These are phyloP conservation scores for Crocodylus rhombifer DNA, from an alignment of 2,797 vertebrate species.

Conservation along the genomic window DNA sequence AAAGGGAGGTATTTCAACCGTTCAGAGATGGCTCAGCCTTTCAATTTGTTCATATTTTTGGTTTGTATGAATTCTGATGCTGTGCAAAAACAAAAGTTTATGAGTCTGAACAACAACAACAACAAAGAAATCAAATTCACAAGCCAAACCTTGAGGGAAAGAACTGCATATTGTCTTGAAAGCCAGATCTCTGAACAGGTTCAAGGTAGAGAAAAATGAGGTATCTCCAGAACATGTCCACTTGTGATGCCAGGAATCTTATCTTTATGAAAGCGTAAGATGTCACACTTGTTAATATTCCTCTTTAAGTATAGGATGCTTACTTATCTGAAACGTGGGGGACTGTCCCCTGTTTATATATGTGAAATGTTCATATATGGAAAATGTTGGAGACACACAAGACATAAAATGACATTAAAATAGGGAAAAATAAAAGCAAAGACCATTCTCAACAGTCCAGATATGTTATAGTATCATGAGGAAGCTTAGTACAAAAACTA, in stretches of 20 bases:
- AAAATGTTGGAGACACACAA: no score
- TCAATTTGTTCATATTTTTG: slow-evolving; percentile 39
- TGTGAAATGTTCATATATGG: no score
- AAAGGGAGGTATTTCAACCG: slow-evolving; percentile 39
- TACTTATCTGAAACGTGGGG: no score
- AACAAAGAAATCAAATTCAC: slow-evolving; percentile 1
- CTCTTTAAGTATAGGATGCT: not conserved
- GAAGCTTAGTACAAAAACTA: no score
- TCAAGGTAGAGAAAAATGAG: not conserved
- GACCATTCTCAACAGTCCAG: no score
- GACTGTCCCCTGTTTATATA: no score
- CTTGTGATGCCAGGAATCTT: not conserved
- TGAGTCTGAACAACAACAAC: not conserved
- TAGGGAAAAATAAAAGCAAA: no score
- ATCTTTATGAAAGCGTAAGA: not conserved
- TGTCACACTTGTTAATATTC: not conserved
- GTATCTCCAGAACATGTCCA: not conserved
- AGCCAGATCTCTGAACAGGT: slow-evolving; percentile 14
- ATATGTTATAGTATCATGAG: no score
- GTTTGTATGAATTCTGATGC: slow-evolving; percentile 5
- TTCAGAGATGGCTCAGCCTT: slow-evolving; percentile 52
- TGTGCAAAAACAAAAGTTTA: slow-evolving; percentile 25
- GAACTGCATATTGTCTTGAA: not conserved
- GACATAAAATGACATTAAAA: no score
- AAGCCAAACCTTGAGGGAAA: not conserved